Percentiles rank a stretch among this genome's conserved stretches.
Evolutionary conservation across 2,113 vertebrate genomes (phyloP).

Genomic region (Mesitornis unicolor): DNA sequence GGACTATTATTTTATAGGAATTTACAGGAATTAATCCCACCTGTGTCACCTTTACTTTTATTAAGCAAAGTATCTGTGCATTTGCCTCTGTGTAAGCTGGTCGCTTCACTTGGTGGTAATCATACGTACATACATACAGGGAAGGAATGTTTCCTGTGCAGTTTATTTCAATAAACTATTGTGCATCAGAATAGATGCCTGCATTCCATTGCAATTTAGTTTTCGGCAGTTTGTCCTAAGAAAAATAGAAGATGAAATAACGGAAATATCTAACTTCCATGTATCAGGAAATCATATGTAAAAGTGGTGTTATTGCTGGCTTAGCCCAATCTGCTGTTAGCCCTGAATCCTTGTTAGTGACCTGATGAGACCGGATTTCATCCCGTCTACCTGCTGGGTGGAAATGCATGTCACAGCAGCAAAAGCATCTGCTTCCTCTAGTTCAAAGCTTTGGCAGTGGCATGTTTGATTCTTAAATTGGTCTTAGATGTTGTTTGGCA

Average conservation of each 20-base stretch:
- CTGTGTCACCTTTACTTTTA: not conserved
- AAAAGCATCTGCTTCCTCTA: constrained; percentile 69
- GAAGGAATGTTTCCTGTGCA: constrained; percentile 4
- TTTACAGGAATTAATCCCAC: not conserved
- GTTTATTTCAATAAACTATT: constrained; percentile 42
- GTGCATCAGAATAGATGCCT: constrained; percentile 39
- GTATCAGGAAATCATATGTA: constrained; percentile 62
- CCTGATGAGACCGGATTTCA: constrained; percentile 56
- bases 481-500: constrained; percentile 64
- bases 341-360: constrained; percentile 45
- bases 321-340: constrained; percentile 19
- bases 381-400: constrained; percentile 62
- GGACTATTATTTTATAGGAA: not conserved
- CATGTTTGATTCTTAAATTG: constrained; percentile 54
- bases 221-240: constrained; percentile 56
- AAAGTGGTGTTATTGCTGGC: constrained; percentile 67
- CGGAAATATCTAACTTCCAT: constrained; percentile 48
- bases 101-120: not conserved
- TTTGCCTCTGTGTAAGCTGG: not conserved
- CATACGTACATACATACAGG: not conserved
- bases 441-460: constrained; percentile 62
- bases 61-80: not conserved
- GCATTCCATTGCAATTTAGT: constrained; percentile 51
- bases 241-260: constrained; percentile 65
- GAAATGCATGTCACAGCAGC: constrained; percentile 67